Conservation (phyloP, 2,797 vertebrate genomes). For the Danio kyathit region DNA sequence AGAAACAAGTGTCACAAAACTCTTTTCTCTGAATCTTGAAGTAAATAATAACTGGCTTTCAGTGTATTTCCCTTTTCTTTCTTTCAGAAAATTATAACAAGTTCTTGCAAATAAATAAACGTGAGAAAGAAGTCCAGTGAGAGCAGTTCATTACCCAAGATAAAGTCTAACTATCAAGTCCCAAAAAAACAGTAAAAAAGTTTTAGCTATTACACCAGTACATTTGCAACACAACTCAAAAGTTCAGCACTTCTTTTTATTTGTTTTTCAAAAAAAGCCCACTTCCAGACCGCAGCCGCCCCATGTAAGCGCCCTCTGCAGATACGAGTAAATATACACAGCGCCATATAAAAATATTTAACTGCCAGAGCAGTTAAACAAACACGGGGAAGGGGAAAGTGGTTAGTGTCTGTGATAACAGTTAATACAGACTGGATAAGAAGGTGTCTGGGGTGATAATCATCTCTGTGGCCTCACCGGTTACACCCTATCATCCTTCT, state of each 20-base stretch:
- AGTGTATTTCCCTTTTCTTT: too few relatives aligned
- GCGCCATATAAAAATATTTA: conserved; percentile 55
- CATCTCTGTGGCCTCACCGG: conserved; percentile 37
- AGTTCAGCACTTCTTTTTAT: conserved; percentile 4
- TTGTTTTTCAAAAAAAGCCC: conserved; percentile 21
- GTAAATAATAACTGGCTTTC: too few relatives aligned
- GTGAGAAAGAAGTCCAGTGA: too few relatives aligned
- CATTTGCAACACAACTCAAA: neutral
- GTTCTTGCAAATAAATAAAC: too few relatives aligned
- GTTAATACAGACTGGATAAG: conserved; percentile 30
- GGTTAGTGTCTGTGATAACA: conserved; percentile 56
- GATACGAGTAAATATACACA: conserved; percentile 57
- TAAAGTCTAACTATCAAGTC: too few relatives aligned
- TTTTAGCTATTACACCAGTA: neutral
- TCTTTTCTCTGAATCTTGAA: too few relatives aligned
- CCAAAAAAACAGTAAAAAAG: too few relatives aligned
- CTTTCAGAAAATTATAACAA: too few relatives aligned
- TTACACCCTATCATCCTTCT: conserved; percentile 42
- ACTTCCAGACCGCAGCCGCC: conserved; percentile 27
- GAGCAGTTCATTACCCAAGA: too few relatives aligned
- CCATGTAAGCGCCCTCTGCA: conserved; percentile 16
- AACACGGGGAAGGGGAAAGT: conserved; percentile 59
- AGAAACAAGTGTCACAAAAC: too few relatives aligned
- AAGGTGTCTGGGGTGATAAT: conserved; percentile 39
- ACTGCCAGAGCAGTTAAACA: conserved; percentile 57